phyloP scores from a whole-genome alignment of 1,140 invertebrate species.

The Trissolcus basalis region DNA sequence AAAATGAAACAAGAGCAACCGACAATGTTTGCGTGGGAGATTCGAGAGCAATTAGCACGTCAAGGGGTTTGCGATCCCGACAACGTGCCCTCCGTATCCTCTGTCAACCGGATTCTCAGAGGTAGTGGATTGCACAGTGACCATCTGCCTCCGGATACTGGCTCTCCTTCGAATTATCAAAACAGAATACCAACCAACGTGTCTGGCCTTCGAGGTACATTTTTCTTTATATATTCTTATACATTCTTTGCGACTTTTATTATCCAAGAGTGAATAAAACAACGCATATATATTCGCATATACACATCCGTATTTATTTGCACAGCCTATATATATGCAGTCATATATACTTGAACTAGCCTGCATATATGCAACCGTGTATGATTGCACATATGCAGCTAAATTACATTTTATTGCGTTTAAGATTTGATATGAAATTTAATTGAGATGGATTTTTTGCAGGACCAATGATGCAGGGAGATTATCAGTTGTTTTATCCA shows the following conservation, averaged over 20 bases:
- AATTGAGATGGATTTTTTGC: slow-evolving; percentile 7
- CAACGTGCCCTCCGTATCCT: slow-evolving; percentile 93
- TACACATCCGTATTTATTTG: too few species aligned
- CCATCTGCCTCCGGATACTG: slow-evolving; percentile 65
- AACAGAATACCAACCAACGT: slow-evolving; percentile 60
- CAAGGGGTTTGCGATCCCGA: slow-evolving; percentile 90
- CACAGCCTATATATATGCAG: too few species aligned
- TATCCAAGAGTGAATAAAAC: background rate
- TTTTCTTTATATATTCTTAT: background rate
- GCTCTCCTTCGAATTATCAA: slow-evolving; percentile 60
- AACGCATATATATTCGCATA: too few species aligned
- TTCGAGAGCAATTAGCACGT: slow-evolving; percentile 88
- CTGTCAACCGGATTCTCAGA: slow-evolving; percentile 94
- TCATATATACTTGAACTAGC: too few species aligned
- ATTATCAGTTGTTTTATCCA: slow-evolving; percentile 74
- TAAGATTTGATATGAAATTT: slow-evolving; percentile 4
- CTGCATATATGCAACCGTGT: too few species aligned
- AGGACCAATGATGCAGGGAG: slow-evolving; percentile 72
- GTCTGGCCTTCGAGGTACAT: slow-evolving; percentile 60
- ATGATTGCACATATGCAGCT: too few species aligned
- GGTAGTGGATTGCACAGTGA: slow-evolving; percentile 82
- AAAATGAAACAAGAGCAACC: slow-evolving; percentile 94
- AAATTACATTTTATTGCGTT: slow-evolving; percentile 4
- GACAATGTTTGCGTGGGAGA: slow-evolving; percentile 95
- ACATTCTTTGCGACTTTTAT: background rate